These are phyloP conservation scores for Marcusenius ussheri DNA, from an alignment of 2,113 vertebrate species.

Conservation along the genomic window DNA sequence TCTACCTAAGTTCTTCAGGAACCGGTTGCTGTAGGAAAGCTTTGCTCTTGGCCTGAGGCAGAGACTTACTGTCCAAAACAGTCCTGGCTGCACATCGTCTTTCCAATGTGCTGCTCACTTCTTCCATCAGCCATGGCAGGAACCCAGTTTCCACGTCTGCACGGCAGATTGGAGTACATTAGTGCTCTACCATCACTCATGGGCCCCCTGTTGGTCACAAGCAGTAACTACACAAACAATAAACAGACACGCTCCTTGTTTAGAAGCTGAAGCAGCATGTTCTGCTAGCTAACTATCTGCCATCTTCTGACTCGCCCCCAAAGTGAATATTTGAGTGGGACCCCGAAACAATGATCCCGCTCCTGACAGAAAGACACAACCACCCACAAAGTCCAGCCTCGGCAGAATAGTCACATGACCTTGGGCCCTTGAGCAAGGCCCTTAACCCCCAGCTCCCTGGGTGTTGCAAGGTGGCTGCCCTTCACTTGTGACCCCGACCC, in stretches of 20 bases:
- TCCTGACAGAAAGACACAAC: neutral
- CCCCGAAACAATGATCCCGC: neutral
- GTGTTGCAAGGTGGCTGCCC: neutral
- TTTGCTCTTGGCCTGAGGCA: neutral
- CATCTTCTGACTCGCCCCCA: neutral
- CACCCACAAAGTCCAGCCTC: neutral
- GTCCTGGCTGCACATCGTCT: conserved; percentile 59
- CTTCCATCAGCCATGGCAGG: conserved; percentile 75
- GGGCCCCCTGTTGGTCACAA: neutral
- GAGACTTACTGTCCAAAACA: conserved; percentile 78
- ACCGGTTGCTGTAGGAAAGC: neutral
- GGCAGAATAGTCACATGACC: neutral
- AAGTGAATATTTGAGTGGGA: neutral
- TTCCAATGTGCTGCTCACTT: conserved; percentile 64
- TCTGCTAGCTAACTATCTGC: neutral
- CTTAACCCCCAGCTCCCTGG: neutral
- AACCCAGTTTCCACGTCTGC: conserved; percentile 81
- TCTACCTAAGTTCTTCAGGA: neutral
- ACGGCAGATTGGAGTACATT: conserved; percentile 18
- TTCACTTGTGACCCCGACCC: neutral
- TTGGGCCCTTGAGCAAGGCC: neutral
- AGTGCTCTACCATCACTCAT: neutral
- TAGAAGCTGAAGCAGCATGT: neutral
- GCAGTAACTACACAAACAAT: neutral
- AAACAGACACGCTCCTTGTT: neutral